These are phyloP conservation scores for Procambarus clarkii DNA, from an alignment of 1,140 invertebrate genomes.

Conservation along the genomic window DNA sequence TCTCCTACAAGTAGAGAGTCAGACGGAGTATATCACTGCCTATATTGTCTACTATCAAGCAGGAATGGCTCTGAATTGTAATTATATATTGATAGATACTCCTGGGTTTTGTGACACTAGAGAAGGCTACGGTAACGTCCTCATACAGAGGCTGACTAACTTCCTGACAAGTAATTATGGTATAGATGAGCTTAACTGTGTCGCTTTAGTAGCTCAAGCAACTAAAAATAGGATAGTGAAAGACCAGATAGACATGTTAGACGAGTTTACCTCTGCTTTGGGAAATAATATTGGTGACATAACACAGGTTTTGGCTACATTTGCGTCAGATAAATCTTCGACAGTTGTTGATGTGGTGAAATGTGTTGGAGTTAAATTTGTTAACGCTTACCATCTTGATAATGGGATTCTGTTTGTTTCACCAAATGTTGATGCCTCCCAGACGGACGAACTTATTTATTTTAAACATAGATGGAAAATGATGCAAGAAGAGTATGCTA, in stretches of 20 bases:
- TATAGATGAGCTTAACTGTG: constrained; percentile 47
- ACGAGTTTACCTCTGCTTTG: constrained; percentile 36
- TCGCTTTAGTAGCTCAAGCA: constrained; percentile 51
- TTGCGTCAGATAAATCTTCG: constrained; percentile 30
- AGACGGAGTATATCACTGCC: constrained; percentile 54
- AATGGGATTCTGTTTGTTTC: constrained; percentile 32
- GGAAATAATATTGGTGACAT: constrained; percentile 46
- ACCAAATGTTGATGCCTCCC: not conserved
- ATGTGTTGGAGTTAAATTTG: constrained; percentile 41
- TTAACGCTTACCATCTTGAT: constrained; percentile 43
- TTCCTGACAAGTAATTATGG: constrained; percentile 51
- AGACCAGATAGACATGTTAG: constrained; percentile 25
- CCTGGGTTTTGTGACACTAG: constrained; percentile 45
- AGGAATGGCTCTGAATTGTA: constrained; percentile 29
- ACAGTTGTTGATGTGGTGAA: constrained; percentile 30
- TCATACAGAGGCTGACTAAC: not conserved
- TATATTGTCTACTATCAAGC: constrained; percentile 44
- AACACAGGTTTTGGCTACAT: constrained; percentile 54
- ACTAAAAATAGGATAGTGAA: constrained; percentile 40
- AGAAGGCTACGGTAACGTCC: not conserved
- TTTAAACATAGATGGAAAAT: constrained; percentile 30
- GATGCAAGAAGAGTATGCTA: constrained; percentile 44
- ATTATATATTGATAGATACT: constrained; percentile 50
- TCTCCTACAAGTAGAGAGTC: constrained; percentile 36
- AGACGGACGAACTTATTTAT: not conserved